Base-by-base conservation (phyloP, 2,888 invertebrate species). In the Mellilla xanthometata region DNA sequence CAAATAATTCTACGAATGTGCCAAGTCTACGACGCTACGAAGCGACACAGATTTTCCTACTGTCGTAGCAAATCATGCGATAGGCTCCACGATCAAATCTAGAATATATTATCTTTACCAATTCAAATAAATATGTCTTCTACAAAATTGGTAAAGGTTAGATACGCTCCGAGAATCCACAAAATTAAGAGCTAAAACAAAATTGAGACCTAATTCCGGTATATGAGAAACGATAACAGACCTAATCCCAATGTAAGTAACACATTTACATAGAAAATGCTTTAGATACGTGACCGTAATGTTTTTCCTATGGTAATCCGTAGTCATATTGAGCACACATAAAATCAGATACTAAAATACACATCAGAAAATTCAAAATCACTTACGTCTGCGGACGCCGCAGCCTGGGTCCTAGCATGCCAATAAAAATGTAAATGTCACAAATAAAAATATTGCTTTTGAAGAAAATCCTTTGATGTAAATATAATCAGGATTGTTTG, bases 321-420 rank as follows among this genome's bases (percentile, higher is more conserved):
- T 68, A 76, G 79, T 76, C 79, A 84, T 82, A 86, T 83, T 74
- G 86, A 76, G 77, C 76, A 75, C 69, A 81, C 77, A 86, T 88
- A 86, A 89, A 88, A 84, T 76, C 76, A 82, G 82, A 86, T 85
- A 87, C 80, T 88, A 88, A 88, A 88, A 88, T 85, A 87, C 79
- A 84, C 83, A 87, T 86, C 85, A 83, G 81, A 87, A 88, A 88
- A 89, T 89, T 84, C 85, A 86, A 87, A 89, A 88, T 88, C 89
- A 89, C 89, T 88, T 89, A 88, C 86, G 88, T 85, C 79, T 82
- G 79, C 81, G 79, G 75, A 69, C 76, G 70, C 66, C 68, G 71
- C 85, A 76, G 76, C 72, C 77, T 79, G 81, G 85, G 86, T 84
- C 86, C 86, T 86, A 78, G 81, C 76, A 76, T 74, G 74, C 80